phyloP scores from a whole-genome alignment of 2,888 invertebrate species.

The Norana najaformis region DNA sequence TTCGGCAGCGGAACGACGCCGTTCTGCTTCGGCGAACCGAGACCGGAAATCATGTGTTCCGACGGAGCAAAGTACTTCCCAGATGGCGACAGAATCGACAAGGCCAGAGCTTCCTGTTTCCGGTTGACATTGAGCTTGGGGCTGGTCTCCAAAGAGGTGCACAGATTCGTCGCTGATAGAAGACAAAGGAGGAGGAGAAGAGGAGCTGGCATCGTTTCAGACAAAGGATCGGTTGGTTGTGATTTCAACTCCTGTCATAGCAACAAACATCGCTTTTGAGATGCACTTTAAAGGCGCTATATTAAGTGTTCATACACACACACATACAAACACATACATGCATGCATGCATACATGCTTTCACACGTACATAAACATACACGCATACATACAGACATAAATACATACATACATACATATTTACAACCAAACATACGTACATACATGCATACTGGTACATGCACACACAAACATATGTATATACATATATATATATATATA shows the following conservation, averaged over 20 bases:
- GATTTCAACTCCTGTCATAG: neutral
- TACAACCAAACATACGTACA: no score
- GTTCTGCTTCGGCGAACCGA: neutral
- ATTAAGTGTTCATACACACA: neutral
- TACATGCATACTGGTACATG: no score
- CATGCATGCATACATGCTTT: neutral
- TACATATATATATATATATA: neutral
- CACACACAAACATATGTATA: neutral
- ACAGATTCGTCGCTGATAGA: neutral
- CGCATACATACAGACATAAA: no score
- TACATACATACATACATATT: no score
- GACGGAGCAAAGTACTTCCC: neutral
- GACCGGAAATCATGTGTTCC: neutral
- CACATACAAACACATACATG: neutral
- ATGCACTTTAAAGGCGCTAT: neutral
- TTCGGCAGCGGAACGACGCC: neutral
- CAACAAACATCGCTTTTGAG: no score
- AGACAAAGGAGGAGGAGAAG: slow-evolving; percentile 8
- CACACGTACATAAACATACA: neutral
- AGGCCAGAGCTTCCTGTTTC: neutral
- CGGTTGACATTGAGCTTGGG: neutral
- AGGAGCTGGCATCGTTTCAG: neutral
- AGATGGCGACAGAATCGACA: neutral
- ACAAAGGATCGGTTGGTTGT: neutral
- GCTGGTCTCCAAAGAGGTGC: neutral